Percentiles rank a stretch among this genome's conserved stretches.
phyloP scores from a whole-genome alignment of 2,113 vertebrate genomes.

The Numida meleagris region DNA sequence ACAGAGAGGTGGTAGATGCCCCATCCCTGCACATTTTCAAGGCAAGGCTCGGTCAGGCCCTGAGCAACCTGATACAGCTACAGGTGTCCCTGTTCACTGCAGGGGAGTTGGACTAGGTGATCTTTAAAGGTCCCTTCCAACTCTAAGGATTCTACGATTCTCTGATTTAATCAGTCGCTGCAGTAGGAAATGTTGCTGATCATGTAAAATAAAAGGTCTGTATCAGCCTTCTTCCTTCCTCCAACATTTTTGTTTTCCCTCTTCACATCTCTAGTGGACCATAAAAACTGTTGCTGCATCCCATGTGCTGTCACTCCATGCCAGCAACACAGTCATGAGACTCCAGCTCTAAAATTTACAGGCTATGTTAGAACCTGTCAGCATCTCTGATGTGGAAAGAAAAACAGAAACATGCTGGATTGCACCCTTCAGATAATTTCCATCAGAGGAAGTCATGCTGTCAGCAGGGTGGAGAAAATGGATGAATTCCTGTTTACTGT shows the following conservation, averaged over 20 bases:
- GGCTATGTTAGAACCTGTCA: background rate
- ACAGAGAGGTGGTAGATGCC: too few relatives aligned
- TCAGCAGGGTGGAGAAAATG: background rate
- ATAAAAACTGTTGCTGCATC: background rate
- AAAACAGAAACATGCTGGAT: background rate
- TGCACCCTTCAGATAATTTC: background rate
- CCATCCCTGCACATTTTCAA: too few relatives aligned
- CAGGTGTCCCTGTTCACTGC: too few relatives aligned
- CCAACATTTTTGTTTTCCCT: background rate
- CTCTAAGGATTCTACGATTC: too few relatives aligned
- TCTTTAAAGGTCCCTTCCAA: too few relatives aligned
- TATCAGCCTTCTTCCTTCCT: background rate
- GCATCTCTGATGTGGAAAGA: background rate
- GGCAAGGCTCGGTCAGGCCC: too few relatives aligned
- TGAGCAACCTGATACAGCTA: too few relatives aligned
- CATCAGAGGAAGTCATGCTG: background rate
- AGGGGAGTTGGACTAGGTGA: too few relatives aligned
- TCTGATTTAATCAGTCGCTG: background rate
- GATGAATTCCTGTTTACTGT: conserved; percentile 7
- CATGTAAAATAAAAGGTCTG: fast-evolving
- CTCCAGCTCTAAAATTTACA: background rate
- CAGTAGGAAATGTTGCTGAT: background rate
- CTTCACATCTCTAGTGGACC: background rate
- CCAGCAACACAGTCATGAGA: background rate
- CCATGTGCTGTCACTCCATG: background rate